Evolutionary conservation across 2,888 invertebrate species (phyloP), one percentile per base, ranked within the genome.

Genomic region (Gasteruption jaculator): DNA sequence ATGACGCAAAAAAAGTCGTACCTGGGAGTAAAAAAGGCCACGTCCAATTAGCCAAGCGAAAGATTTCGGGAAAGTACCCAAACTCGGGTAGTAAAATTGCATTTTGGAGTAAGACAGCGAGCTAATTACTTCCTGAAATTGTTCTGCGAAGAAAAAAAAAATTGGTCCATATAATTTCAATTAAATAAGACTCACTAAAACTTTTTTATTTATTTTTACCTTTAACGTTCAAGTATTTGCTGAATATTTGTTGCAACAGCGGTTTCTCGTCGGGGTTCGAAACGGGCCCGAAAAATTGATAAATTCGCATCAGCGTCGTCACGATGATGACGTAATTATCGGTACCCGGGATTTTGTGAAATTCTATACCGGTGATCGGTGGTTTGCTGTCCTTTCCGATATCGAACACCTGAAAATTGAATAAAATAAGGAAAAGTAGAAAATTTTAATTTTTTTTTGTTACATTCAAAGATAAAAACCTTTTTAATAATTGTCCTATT

Each of bases 31-130:
- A 54, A 84, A 82, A 52, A 94, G 80, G 6, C 91, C 91, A 18
- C 83, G 81, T 54, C 86, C 89, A 12, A 87, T 88, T 57, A 93
- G 75, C 93, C 93, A 94, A 1, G 86, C 91, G 74, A 91, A 89
- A 3, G 81, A 79, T 58, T 82, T 84, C 0, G 92, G 91, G 31
- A 78, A 74, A 44, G 78, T 79, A 56, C 78, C 75, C 43, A 76
- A 76, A 53, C 81, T 80, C 35, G 82, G 77, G 40, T 84, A 83
- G 72, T 79, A 89, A 61, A 91, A 83, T 54, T 86, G 83, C 40
- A 94, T 73, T 60, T 82, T 82, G 0, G 93, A 91, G 68, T 86
- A 86, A 40, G 82, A 80, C 35, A 86, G 71, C 20, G 79, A 78
- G 10, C 85, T 86, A 16, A 84, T 82, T 35, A 86, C 77, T 62